Percentiles rank a stretch among this genome's conserved stretches.
These are phyloP conservation scores for Columbina picui DNA, from an alignment of 2,113 vertebrate genomes.

Conservation along the genomic window DNA sequence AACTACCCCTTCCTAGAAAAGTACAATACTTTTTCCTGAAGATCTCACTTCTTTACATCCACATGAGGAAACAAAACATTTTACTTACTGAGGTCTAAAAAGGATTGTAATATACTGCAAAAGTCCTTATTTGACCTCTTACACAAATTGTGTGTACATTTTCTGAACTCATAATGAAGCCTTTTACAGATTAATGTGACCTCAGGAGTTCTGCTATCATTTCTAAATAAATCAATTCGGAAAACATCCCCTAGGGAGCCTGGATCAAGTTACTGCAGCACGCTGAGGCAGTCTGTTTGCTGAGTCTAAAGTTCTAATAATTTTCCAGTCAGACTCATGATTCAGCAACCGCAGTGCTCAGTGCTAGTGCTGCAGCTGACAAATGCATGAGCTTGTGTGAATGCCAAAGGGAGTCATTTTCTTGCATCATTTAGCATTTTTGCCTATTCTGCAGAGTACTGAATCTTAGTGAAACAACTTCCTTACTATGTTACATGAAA, in stretches of 20 bases:
- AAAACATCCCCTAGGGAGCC: conserved; percentile 41
- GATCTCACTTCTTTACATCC: not conserved
- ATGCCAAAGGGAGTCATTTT: conserved; percentile 43
- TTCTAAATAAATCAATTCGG: conserved; percentile 20
- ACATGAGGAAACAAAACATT: not conserved
- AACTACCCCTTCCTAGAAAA: not conserved
- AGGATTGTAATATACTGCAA: not conserved
- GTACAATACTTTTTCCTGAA: not conserved
- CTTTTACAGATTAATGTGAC: conserved; percentile 44
- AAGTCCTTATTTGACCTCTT: not conserved
- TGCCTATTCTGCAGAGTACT: conserved; percentile 30
- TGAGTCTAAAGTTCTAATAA: conserved; percentile 68
- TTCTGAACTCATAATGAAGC: not conserved
- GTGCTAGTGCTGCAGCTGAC: conserved; percentile 46
- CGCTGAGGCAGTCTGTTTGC: conserved; percentile 63
- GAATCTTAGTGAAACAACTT: not conserved
- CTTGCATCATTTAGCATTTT: conserved; percentile 51
- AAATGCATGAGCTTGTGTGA: conserved; percentile 44
- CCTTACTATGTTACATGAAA: not conserved
- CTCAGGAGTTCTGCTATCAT: conserved; percentile 26
- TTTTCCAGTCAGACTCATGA: conserved; percentile 70
- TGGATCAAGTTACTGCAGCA: conserved; percentile 62
- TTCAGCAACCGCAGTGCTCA: conserved; percentile 71
- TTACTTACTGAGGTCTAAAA: not conserved
- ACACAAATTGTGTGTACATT: not conserved